Percentiles rank a stretch among this genome's conserved stretches.
Conservation (phyloP, 2,888 invertebrate genomes). For the Drosophila nr. medialis region DNA sequence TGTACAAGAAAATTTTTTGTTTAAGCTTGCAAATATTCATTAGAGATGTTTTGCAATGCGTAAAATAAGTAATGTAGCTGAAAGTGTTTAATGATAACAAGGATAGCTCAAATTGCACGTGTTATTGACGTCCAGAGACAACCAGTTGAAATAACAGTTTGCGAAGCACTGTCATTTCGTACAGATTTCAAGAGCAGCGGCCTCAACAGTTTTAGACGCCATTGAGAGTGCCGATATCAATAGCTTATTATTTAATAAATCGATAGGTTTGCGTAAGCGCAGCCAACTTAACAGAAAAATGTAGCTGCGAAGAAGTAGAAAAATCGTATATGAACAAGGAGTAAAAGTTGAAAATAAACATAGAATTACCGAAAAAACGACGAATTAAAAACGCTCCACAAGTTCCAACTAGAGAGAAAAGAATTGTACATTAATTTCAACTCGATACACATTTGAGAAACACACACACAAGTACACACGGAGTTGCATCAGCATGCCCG, state of each 20-base stretch:
- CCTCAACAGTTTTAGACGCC: constrained; percentile 49
- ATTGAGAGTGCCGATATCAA: constrained; percentile 34
- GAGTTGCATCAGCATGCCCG: constrained; percentile 73
- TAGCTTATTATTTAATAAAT: constrained; percentile 37
- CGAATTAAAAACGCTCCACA: constrained; percentile 26
- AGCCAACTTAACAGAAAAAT: constrained; percentile 60
- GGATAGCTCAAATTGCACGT: neutral
- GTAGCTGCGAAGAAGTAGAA: constrained; percentile 61
- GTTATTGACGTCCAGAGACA: neutral
- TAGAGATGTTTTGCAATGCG: neutral
- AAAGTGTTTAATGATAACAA: neutral
- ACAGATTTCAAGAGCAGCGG: constrained; percentile 26
- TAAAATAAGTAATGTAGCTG: neutral
- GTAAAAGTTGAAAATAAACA: constrained; percentile 59
- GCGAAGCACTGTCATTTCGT: constrained; percentile 11
- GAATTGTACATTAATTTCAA: constrained; percentile 45
- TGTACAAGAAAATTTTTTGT: constrained; percentile 25
- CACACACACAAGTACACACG: constrained; percentile 41
- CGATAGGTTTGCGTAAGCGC: constrained; percentile 59
- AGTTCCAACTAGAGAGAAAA: constrained; percentile 28
- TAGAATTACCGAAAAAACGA: constrained; percentile 32
- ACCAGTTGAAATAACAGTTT: constrained; percentile 39
- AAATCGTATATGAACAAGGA: constrained; percentile 60
- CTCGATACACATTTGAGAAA: constrained; percentile 30
- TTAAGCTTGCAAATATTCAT: neutral